These are phyloP conservation scores for Ctenopoma kingsleyae DNA, from an alignment of 2,797 vertebrate species.

Conservation along the genomic window DNA sequence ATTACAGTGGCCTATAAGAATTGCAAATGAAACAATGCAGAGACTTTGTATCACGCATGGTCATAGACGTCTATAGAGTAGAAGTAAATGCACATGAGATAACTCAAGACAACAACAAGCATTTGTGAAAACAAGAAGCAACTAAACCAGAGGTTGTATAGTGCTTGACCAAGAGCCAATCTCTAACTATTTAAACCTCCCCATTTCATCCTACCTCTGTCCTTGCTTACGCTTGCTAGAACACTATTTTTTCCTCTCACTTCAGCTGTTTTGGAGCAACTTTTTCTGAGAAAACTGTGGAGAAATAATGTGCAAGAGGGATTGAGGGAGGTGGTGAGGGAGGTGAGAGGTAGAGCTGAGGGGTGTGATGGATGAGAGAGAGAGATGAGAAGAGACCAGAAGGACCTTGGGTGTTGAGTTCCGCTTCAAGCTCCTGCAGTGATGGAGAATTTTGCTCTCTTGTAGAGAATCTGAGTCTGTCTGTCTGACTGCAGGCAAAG, in stretches of 20 bases:
- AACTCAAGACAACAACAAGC: slow-evolving; percentile 31
- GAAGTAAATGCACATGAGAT: slow-evolving; percentile 16
- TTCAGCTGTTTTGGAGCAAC: slow-evolving; percentile 45
- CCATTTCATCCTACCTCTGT: slow-evolving; percentile 28
- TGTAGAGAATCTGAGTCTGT: slow-evolving; percentile 49
- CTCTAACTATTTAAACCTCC: slow-evolving; percentile 18
- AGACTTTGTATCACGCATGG: slow-evolving; percentile 30
- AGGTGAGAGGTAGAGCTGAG: slow-evolving; percentile 69
- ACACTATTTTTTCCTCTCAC: slow-evolving; percentile 27
- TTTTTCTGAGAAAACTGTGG: slow-evolving; percentile 39
- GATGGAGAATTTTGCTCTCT: slow-evolving; percentile 54
- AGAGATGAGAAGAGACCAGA: slow-evolving; percentile 66
- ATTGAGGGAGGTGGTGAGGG: slow-evolving; percentile 45
- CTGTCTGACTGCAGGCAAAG: slow-evolving; percentile 41
- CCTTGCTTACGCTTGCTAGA: slow-evolving; percentile 34
- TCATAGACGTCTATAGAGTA: slow-evolving; percentile 40
- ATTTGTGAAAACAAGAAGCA: slow-evolving; percentile 18
- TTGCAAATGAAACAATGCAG: slow-evolving; percentile 34
- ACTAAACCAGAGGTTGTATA: slow-evolving; percentile 23
- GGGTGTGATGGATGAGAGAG: slow-evolving; percentile 71
- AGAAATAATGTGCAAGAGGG: slow-evolving; percentile 53
- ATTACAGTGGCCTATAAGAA: slow-evolving; percentile 35
- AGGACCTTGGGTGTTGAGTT: slow-evolving; percentile 73
- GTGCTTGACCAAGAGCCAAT: slow-evolving; percentile 18
- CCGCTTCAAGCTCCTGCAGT: slow-evolving; percentile 59